phyloP scores from a whole-genome alignment of 2,888 invertebrate species.

The Pandemis heparana region DNA sequence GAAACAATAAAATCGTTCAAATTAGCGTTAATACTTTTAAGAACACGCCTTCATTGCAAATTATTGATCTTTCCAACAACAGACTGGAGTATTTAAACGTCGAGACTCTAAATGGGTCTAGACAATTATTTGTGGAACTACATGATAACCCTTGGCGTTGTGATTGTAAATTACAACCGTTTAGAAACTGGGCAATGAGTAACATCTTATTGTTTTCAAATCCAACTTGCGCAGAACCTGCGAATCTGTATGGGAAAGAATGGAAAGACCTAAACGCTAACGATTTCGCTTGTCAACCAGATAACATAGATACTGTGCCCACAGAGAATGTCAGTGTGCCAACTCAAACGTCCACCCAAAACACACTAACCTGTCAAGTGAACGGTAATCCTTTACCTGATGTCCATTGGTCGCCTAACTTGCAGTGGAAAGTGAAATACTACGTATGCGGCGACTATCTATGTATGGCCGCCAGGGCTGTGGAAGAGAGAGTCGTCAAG shows the following conservation, averaged over 20 bases:
- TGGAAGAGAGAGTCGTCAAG: constrained; percentile 90
- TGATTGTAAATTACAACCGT: constrained; percentile 92
- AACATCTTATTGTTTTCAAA: constrained; percentile 90
- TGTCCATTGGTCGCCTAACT: constrained; percentile 90
- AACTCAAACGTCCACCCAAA: constrained; percentile 87
- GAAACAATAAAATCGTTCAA: constrained; percentile 89
- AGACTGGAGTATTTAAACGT: constrained; percentile 88
- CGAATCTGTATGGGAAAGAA: constrained; percentile 87
- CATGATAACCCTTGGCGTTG: constrained; percentile 95
- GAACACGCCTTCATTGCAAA: too few relatives aligned
- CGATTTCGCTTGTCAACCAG: constrained; percentile 93
- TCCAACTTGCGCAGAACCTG: constrained; percentile 90
- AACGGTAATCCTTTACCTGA: constrained; percentile 91
- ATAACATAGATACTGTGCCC: too few relatives aligned
- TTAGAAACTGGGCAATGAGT: constrained; percentile 91
- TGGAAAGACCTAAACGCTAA: constrained; percentile 90
- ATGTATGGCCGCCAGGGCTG: constrained; percentile 94
- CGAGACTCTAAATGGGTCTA: constrained; percentile 87
- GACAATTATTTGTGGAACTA: constrained; percentile 90
- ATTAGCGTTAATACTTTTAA: constrained; percentile 83
- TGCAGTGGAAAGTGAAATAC: constrained; percentile 84
- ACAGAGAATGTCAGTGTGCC: constrained; percentile 84
- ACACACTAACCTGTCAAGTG: constrained; percentile 91
- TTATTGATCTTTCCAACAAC: constrained; percentile 88
- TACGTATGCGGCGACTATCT: constrained; percentile 89